Percentiles rank a stretch among this genome's conserved stretches.
These are phyloP conservation scores for Meganola albula DNA, from an alignment of 2,888 invertebrate genomes.

Conservation along the genomic window DNA sequence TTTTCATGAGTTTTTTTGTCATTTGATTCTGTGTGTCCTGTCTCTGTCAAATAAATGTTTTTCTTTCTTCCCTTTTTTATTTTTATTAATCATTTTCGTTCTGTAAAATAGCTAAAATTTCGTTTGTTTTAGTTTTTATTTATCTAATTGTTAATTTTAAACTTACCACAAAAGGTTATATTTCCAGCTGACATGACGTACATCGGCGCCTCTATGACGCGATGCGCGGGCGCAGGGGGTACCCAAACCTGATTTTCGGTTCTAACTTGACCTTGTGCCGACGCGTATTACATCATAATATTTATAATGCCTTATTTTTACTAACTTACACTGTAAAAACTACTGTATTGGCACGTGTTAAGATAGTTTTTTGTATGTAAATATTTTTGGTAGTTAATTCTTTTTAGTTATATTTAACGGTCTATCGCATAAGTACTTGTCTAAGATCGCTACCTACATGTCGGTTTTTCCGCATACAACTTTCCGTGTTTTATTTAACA, in stretches of 20 bases:
- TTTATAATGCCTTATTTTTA: conserved; percentile 59
- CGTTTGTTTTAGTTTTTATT: too few species aligned
- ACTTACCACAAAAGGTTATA: too few species aligned
- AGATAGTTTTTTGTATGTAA: conserved; percentile 22
- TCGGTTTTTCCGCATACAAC: conserved; percentile 67
- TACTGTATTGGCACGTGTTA: rapidly evolving
- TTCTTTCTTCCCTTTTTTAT: too few species aligned
- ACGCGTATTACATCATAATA: conserved; percentile 70
- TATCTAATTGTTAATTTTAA: too few species aligned
- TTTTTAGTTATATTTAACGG: conserved; percentile 28
- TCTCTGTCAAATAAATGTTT: too few species aligned
- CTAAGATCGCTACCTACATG: conserved; percentile 55
- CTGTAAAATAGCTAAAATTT: too few species aligned
- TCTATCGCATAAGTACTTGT: conserved; percentile 47
- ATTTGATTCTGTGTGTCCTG: too few species aligned
- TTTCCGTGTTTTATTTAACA: conserved; percentile 59
- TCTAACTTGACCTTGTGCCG: conserved; percentile 73
- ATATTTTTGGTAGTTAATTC: conserved; percentile 18
- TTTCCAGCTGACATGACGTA: too few species aligned
- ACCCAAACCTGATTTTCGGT: conserved; percentile 72
- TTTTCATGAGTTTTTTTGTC: too few species aligned
- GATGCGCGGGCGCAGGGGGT: conserved; percentile 29
- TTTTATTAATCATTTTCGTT: too few species aligned
- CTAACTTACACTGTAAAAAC: conserved; percentile 8
- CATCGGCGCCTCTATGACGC: conserved; percentile 49